Conservation (phyloP, 2,797 vertebrate species). For the Enteromius trimaculatus region DNA sequence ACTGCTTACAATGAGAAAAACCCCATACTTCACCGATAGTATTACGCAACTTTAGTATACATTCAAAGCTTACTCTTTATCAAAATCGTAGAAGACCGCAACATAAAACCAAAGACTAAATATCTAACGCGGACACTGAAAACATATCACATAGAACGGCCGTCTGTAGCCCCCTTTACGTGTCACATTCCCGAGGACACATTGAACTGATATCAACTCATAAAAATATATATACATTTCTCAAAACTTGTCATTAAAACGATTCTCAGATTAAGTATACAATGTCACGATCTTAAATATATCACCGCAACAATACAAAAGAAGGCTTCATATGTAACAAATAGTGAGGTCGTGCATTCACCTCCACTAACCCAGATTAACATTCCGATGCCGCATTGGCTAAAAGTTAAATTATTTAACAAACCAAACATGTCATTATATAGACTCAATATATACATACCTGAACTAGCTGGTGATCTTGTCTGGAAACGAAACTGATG, state of each 20-base stretch:
- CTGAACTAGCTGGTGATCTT: neutral
- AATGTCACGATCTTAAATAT: neutral
- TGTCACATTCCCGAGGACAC: neutral
- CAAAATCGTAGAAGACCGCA: neutral
- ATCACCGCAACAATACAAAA: neutral
- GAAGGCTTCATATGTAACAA: neutral
- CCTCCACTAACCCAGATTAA: slow-evolving; percentile 13
- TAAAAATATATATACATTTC: neutral
- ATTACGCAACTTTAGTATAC: neutral
- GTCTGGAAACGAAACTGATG: neutral
- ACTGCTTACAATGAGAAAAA: neutral
- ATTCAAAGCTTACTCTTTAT: too few relatives aligned
- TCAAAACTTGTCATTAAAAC: neutral
- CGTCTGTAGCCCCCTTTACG: neutral
- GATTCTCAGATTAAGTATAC: neutral
- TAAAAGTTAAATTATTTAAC: neutral
- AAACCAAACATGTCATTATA: neutral
- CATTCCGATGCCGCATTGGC: neutral
- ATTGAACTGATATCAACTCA: neutral
- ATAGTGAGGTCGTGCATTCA: neutral
- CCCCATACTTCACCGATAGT: neutral
- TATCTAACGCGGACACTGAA: neutral
- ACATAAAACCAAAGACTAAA: neutral
- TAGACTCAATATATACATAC: slow-evolving; percentile 3
- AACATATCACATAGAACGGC: neutral